Percentiles rank a stretch among this genome's conserved stretches.
phyloP scores from a whole-genome alignment of 2,888 invertebrate species.

The Petrolisthes manimaculis region DNA sequence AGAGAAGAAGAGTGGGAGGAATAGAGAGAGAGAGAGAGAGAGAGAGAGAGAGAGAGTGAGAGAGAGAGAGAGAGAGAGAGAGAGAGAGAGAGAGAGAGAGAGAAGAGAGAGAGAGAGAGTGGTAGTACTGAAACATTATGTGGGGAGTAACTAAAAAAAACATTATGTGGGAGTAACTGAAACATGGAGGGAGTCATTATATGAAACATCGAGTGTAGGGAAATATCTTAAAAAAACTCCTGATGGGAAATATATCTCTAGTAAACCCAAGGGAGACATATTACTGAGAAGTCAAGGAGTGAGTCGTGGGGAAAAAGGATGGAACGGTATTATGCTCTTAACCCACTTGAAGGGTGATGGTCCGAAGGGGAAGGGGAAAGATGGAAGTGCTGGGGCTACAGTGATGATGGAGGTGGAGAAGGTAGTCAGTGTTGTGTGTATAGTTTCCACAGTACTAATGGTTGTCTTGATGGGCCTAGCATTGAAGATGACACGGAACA shows the following conservation, averaged over 20 bases:
- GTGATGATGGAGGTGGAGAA: slow-evolving; percentile 58
- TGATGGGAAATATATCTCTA: too few relatives aligned
- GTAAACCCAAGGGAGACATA: too few relatives aligned
- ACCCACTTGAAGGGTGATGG: slow-evolving; percentile 58
- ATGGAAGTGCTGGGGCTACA: slow-evolving; percentile 42
- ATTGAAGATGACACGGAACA: slow-evolving; percentile 65
- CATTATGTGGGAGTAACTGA: not conserved
- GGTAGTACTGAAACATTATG: not conserved
- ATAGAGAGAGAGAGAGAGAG: not conserved
- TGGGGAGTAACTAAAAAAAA: not conserved
- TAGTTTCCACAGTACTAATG: slow-evolving; percentile 60
- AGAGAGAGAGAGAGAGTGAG: not conserved
- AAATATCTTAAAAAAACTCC: not conserved
- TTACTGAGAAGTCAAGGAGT: too few relatives aligned
- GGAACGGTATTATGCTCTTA: slow-evolving; percentile 5
- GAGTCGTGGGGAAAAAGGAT: not conserved
- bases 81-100: not conserved
- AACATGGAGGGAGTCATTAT: not conserved
- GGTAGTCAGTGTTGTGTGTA: slow-evolving; percentile 64
- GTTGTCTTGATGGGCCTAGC: slow-evolving; percentile 65
- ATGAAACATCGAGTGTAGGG: not conserved
- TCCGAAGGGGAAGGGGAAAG: slow-evolving; percentile 62
- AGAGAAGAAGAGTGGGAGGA: not conserved
- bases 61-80: not conserved
- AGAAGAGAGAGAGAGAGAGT: not conserved